A percentile compares a stretch with the other conserved stretches of the same genome.
Conservation (phyloP, 2,797 vertebrate genomes). For the Bryconaethiops microstoma region DNA sequence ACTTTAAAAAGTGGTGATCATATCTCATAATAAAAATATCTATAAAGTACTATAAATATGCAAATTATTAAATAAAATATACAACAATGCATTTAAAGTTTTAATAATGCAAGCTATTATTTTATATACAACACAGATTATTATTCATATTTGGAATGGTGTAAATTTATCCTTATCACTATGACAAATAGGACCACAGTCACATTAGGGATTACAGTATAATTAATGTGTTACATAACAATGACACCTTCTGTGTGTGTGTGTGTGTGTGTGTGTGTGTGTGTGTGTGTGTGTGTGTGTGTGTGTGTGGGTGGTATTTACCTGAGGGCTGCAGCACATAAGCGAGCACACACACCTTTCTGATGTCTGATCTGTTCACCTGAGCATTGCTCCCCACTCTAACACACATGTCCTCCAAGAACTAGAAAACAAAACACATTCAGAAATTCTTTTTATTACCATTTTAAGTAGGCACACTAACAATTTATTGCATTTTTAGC, state of each 20-base stretch:
- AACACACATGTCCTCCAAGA: slow-evolving; percentile 65
- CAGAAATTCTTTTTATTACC: background rate
- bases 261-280: background rate
- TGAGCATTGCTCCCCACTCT: slow-evolving; percentile 47
- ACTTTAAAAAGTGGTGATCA: too few species aligned
- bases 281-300: slow-evolving; percentile 6
- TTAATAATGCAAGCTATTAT: too few species aligned
- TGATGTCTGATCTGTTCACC: slow-evolving; percentile 60
- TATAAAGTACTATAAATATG: too few species aligned
- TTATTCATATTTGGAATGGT: background rate
- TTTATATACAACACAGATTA: background rate
- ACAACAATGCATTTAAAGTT: too few species aligned
- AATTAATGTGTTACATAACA: background rate
- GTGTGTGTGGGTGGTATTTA: slow-evolving; percentile 42
- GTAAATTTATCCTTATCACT: too few species aligned
- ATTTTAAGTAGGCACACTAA: too few species aligned
- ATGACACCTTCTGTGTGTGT: background rate
- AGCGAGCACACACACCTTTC: slow-evolving; percentile 57
- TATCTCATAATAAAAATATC: too few species aligned
- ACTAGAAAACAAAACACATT: background rate
- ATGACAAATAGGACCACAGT: background rate
- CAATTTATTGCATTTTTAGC: too few species aligned
- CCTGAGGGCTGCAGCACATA: slow-evolving; percentile 64
- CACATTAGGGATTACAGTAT: background rate
- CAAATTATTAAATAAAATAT: too few species aligned